Conservation (phyloP, 2,797 vertebrate species). For the Clarias pachynema region DNA sequence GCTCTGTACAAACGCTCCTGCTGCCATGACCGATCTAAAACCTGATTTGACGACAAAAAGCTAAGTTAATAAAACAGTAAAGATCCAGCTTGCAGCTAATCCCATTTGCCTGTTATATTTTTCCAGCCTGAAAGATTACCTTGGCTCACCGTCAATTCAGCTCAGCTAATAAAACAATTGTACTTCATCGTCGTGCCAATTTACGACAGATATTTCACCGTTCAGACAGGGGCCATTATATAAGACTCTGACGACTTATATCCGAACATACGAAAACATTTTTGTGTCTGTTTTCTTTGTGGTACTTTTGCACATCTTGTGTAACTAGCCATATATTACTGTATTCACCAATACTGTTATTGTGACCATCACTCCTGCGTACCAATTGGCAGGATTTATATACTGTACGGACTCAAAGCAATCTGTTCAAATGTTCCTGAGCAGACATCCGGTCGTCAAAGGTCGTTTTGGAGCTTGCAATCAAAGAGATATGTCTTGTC, state of each 20-base stretch:
- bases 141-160: conserved; percentile 35
- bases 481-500: background rate
- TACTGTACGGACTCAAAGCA: background rate
- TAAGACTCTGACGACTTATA: conserved; percentile 48
- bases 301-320: background rate
- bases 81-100: conserved; percentile 27
- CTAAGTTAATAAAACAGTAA: conserved; percentile 26
- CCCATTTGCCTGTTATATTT: conserved; percentile 33
- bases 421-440: background rate
- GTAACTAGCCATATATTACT: background rate
- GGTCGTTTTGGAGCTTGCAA: background rate
- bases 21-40: conserved; percentile 24
- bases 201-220: conserved; percentile 33
- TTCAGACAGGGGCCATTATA: conserved; percentile 24
- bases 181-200: conserved; percentile 29
- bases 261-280: background rate
- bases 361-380: background rate
- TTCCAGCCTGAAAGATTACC: conserved; percentile 27
- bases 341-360: background rate
- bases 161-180: conserved; percentile 51
- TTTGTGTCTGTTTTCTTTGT: conserved; percentile 5
- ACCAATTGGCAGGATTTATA: background rate
- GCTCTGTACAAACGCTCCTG: too few species aligned
- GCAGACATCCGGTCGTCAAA: background rate
- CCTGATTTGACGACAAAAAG: conserved; percentile 11